Evolutionary conservation across 2,888 invertebrate genomes (phyloP).

Genomic region (Mystacides longicornis): DNA sequence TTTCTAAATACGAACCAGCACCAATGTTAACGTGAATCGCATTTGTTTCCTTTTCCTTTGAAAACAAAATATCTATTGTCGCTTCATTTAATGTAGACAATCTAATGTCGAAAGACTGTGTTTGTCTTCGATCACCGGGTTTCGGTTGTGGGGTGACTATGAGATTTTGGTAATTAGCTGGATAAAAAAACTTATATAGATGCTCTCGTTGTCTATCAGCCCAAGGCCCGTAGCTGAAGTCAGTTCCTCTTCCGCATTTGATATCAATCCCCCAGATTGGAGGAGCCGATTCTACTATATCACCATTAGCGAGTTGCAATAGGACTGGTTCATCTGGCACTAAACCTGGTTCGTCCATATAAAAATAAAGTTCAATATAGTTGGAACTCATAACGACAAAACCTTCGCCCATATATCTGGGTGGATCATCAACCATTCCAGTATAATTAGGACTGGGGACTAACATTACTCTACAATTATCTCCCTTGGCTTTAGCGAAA

Average conservation of each 20-base stretch:
- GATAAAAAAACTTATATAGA: conserved; percentile 93
- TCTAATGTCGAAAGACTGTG: conserved; percentile 87
- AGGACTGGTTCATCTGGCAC: conserved; percentile 90
- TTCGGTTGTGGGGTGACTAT: conserved; percentile 73
- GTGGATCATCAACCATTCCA: conserved; percentile 89
- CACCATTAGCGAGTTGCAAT: conserved; percentile 84
- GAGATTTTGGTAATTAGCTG: conserved; percentile 74
- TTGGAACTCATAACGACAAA: conserved; percentile 96
- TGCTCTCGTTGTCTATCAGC: conserved; percentile 95
- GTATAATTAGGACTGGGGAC: conserved; percentile 95
- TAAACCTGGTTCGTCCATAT: conserved; percentile 93
- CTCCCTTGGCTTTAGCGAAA: conserved; percentile 87
- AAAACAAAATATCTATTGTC: conserved; percentile 92
- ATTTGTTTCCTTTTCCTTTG: conserved; percentile 90
- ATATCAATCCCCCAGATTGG: conserved; percentile 95
- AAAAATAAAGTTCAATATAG: conserved; percentile 89
- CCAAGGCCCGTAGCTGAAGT: conserved; percentile 98
- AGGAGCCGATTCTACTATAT: conserved; percentile 85
- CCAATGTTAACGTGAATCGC: conserved; percentile 94
- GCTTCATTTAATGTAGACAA: conserved; percentile 87
- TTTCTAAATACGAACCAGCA: conserved; percentile 91
- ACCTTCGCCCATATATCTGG: conserved; percentile 94
- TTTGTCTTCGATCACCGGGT: conserved; percentile 82
- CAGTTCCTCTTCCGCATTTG: conserved; percentile 90
- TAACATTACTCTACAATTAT: conserved; percentile 90